These are phyloP conservation scores for Apogon hyalosoma DNA, from an alignment of 2,797 vertebrate genomes.

Conservation along the genomic window DNA sequence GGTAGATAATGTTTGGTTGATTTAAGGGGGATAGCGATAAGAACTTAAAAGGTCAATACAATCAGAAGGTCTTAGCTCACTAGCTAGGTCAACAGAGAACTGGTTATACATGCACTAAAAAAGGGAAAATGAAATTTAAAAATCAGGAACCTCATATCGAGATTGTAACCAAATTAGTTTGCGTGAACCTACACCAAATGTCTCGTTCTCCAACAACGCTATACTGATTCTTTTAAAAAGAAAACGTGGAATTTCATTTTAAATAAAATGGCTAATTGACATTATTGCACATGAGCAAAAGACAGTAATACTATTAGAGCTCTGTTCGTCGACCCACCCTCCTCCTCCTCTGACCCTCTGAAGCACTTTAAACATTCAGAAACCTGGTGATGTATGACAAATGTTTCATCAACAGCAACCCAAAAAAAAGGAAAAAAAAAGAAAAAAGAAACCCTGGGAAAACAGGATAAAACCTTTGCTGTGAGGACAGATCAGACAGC, in stretches of 20 bases:
- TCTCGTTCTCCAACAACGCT: slow-evolving; percentile 8
- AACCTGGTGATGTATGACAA: too few relatives aligned
- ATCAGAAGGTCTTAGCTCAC: slow-evolving; percentile 84
- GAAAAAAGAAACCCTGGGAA: too few relatives aligned
- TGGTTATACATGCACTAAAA: slow-evolving; percentile 76
- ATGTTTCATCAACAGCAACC: too few relatives aligned
- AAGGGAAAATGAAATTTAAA: slow-evolving; percentile 10
- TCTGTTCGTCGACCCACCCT: slow-evolving; percentile 57
- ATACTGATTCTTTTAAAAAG: slow-evolving; percentile 46
- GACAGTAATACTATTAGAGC: slow-evolving; percentile 81
- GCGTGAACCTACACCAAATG: slow-evolving; percentile 49
- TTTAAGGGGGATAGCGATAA: slow-evolving; percentile 69
- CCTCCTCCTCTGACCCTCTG: slow-evolving; percentile 42
- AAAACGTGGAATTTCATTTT: slow-evolving; percentile 61
- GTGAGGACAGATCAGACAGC: slow-evolving; percentile 53
- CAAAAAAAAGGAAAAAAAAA: too few relatives aligned
- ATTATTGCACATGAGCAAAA: slow-evolving; percentile 86
- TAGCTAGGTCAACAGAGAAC: slow-evolving; percentile 78
- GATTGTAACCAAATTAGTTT: slow-evolving; percentile 62
- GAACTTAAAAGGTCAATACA: slow-evolving; percentile 76
- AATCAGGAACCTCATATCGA: slow-evolving; percentile 46
- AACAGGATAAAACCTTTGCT: too few relatives aligned
- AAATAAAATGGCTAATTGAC: slow-evolving; percentile 81
- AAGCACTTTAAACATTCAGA: slow-evolving; percentile 61
- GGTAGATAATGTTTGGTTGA: slow-evolving; percentile 81